Conservation (phyloP, 1,140 invertebrate genomes). For the Oreohelix idahoensis region DNA sequence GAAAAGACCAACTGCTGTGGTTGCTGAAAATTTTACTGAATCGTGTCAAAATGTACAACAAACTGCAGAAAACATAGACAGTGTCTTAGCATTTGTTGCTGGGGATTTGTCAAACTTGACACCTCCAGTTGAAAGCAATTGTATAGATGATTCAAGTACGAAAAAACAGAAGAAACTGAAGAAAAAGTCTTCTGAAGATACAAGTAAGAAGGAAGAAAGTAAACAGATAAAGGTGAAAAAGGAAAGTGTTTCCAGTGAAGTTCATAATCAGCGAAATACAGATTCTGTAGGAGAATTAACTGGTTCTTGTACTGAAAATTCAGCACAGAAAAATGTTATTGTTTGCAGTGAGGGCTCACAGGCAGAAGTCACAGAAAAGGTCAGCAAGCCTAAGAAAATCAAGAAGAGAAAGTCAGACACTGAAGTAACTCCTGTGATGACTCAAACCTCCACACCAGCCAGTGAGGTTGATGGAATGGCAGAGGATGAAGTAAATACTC, state of each 20-base stretch:
- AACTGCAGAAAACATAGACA: slow-evolving; percentile 11
- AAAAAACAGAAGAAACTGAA: slow-evolving; percentile 34
- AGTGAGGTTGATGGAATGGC: background rate
- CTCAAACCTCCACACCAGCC: background rate
- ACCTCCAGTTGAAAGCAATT: background rate
- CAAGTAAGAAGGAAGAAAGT: background rate
- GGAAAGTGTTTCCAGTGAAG: background rate
- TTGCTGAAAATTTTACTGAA: background rate
- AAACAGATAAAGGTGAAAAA: background rate
- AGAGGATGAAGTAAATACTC: background rate
- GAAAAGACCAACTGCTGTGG: background rate
- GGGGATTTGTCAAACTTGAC: background rate
- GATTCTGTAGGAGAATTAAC: background rate
- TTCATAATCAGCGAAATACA: background rate
- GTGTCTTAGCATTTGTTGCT: slow-evolving; percentile 26
- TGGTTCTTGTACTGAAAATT: background rate
- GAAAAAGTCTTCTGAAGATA: background rate
- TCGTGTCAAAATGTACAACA: background rate
- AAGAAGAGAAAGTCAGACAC: slow-evolving; percentile 21
- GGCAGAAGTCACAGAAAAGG: slow-evolving; percentile 8
- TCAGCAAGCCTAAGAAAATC: slow-evolving; percentile 15
- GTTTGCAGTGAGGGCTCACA: background rate
- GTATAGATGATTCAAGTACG: background rate
- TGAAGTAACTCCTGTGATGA: background rate
- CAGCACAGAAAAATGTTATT: background rate